phyloP scores from a whole-genome alignment of 2,113 vertebrate species.

The Labeo catla region DNA sequence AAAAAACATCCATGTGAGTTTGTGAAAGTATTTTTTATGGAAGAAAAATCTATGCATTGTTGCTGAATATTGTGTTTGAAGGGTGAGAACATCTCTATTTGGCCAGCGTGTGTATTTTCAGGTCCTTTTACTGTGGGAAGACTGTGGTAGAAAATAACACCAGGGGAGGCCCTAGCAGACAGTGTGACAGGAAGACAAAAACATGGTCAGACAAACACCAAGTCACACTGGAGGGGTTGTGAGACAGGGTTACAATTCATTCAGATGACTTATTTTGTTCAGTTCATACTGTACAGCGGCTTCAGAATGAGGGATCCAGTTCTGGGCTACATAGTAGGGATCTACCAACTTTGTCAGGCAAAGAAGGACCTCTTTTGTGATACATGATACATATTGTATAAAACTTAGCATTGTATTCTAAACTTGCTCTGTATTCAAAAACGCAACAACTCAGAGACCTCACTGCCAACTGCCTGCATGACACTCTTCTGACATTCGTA shows the following conservation, averaged over 20 bases:
- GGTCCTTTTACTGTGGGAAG: background rate
- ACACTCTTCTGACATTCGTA: background rate
- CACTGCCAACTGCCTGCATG: too few relatives aligned
- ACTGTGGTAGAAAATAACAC: conserved; percentile 2
- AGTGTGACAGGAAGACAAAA: conserved; percentile 13
- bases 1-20: background rate
- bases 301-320: background rate
- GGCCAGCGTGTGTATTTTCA: background rate
- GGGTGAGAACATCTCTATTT: conserved; percentile 21
- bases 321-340: background rate
- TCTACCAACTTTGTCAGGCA: background rate
- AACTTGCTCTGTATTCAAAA: background rate
- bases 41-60: background rate
- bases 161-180: background rate
- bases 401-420: background rate
- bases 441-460: background rate
- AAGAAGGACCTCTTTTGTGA: background rate
- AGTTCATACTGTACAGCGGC: background rate
- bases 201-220: background rate
- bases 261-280: background rate
- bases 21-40: background rate
- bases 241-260: background rate
- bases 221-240: background rate
- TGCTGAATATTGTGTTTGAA: background rate
- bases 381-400: background rate